Percentiles rank a stretch among this genome's conserved stretches.
Conservation (phyloP, 2,113 vertebrate species). For the human (Homo sapiens) region DNA sequence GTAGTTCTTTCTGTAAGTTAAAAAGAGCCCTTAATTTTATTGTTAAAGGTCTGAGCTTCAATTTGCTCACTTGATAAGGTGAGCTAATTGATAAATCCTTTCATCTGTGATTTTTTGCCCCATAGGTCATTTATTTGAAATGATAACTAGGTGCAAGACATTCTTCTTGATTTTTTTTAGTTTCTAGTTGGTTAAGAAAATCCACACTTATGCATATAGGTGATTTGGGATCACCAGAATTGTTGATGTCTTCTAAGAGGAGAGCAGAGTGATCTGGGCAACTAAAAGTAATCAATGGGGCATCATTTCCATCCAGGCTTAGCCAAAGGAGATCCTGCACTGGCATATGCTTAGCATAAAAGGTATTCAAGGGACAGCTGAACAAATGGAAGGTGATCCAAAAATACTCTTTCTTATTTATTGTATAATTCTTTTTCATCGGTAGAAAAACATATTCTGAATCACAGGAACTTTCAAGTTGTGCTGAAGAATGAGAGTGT, state of each 20-base stretch:
- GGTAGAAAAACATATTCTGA: neutral
- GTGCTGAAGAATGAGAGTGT: neutral
- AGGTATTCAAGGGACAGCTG: neutral
- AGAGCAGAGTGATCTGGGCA: neutral
- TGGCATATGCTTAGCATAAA: neutral
- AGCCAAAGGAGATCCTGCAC: neutral
- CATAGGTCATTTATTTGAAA: constrained; percentile 2
- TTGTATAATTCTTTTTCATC: neutral
- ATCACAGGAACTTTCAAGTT: neutral
- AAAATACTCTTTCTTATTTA: neutral
- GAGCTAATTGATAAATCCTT: neutral
- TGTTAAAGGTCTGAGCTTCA: neutral
- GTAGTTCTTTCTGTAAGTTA: neutral
- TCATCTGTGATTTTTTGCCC: neutral
- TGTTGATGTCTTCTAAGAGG: neutral
- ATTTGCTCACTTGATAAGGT: neutral
- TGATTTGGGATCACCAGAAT: neutral
- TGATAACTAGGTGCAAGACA: neutral
- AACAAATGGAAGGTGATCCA: neutral
- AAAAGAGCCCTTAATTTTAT: neutral
- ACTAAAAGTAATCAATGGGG: neutral
- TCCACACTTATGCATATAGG: neutral
- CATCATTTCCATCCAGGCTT: neutral
- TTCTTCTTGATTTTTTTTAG: neutral
- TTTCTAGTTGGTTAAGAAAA: neutral